Conservation (phyloP, 2,888 invertebrate species). For the Agrotis clavis region DNA sequence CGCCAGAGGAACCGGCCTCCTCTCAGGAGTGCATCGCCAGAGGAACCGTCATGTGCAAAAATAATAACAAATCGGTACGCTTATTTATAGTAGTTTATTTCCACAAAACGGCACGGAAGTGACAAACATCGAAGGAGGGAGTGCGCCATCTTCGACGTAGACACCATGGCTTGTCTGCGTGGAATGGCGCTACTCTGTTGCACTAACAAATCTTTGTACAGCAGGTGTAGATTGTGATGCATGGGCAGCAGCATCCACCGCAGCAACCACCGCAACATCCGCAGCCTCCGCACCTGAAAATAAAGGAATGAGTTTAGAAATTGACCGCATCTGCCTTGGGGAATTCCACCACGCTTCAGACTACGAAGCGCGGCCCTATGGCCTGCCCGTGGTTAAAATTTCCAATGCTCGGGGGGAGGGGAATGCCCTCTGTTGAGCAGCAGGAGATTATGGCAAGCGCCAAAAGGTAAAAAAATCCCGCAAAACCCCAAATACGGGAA, state of each 20-base stretch:
- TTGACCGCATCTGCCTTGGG: too few relatives aligned
- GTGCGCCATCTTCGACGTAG: slow-evolving; percentile 60
- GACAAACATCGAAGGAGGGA: slow-evolving; percentile 52
- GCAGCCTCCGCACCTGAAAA: slow-evolving; percentile 78
- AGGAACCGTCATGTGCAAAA: neutral
- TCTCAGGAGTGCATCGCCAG: too few relatives aligned
- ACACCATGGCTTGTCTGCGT: slow-evolving; percentile 59
- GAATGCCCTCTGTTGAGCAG: too few relatives aligned
- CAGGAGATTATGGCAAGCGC: neutral
- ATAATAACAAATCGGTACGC: slow-evolving; percentile 36
- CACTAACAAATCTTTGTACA: slow-evolving; percentile 86
- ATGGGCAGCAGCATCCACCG: slow-evolving; percentile 76
- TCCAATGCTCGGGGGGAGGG: too few relatives aligned
- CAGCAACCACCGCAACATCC: slow-evolving; percentile 73
- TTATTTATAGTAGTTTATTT: slow-evolving; percentile 73
- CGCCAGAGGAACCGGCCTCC: too few relatives aligned
- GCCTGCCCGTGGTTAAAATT: too few relatives aligned
- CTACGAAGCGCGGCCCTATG: too few relatives aligned
- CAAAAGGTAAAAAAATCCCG: neutral
- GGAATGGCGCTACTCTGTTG: slow-evolving; percentile 25
- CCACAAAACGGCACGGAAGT: slow-evolving; percentile 71
- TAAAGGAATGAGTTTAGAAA: slow-evolving; percentile 4
- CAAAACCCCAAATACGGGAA: neutral
- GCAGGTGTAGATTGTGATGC: slow-evolving; percentile 85
- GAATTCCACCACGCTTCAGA: neutral